Conservation (phyloP, 2,113 vertebrate genomes). For the Malurus elegans region DNA sequence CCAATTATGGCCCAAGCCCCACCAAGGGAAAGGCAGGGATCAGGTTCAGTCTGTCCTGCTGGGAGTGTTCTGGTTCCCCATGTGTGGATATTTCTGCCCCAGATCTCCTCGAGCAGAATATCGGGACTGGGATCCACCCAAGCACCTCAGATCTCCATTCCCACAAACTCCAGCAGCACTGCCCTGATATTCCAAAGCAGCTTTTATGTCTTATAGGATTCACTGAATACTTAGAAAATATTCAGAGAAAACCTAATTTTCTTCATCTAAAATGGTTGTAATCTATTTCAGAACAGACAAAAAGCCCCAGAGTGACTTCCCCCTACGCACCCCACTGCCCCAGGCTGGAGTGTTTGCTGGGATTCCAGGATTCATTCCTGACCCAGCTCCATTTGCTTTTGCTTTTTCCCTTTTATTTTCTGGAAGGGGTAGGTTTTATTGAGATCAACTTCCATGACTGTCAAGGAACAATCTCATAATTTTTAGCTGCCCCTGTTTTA, state of each 20-base stretch:
- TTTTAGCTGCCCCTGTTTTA: not conserved
- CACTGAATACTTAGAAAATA: not conserved
- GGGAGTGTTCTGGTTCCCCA: not conserved
- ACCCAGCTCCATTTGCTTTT: not conserved
- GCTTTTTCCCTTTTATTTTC: not conserved
- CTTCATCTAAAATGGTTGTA: not conserved
- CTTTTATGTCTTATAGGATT: not conserved
- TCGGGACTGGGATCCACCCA: not conserved
- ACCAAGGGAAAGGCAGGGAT: not conserved
- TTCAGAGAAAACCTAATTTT: not conserved
- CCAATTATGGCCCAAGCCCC: not conserved
- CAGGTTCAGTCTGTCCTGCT: not conserved
- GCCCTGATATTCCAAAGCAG: not conserved
- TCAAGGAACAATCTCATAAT: not conserved
- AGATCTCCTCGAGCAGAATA: too few relatives aligned
- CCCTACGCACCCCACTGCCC: not conserved
- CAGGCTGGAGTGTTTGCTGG: not conserved
- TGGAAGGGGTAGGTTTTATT: not conserved
- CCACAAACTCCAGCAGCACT: not conserved
- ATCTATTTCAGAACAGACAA: not conserved
- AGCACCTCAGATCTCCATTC: not conserved
- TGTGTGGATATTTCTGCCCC: not conserved
- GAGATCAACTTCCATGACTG: not conserved
- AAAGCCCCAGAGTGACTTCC: fast-evolving
- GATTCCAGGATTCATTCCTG: not conserved